phyloP scores from a whole-genome alignment of 2,888 invertebrate genomes.

The Myopa tessellatipennis region DNA sequence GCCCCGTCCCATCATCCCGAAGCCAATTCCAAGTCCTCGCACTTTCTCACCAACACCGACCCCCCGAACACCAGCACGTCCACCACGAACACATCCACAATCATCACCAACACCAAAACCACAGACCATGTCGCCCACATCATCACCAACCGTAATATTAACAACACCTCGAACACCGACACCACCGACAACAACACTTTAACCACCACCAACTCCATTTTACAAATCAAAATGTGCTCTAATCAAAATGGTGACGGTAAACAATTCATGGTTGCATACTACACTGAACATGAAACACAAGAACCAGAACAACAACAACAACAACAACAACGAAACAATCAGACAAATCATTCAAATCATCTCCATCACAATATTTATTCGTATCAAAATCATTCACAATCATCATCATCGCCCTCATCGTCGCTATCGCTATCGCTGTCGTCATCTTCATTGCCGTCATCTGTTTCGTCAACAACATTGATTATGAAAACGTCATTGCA shows the following conservation, averaged over 20 bases:
- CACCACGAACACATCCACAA: conserved; percentile 43
- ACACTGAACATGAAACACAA: conserved; percentile 57
- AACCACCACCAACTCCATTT: conserved; percentile 19
- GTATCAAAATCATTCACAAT: conserved; percentile 34
- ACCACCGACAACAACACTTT: conserved; percentile 38
- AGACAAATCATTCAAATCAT: conserved; percentile 45
- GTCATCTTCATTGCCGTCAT: conserved; percentile 34
- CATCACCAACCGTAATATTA: conserved; percentile 43
- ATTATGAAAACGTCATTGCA: conserved; percentile 30
- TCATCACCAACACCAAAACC: conserved; percentile 36
- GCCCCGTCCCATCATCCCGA: conserved; percentile 1
- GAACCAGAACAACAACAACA: conserved; percentile 44
- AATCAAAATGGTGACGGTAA: conserved; percentile 31
- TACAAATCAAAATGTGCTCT: conserved; percentile 30
- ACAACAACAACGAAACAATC: conserved; percentile 11
- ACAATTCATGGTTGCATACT: conserved; percentile 63
- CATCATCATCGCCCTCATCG: conserved; percentile 55
- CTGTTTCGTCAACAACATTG: conserved; percentile 44
- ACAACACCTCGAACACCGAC: conserved; percentile 40
- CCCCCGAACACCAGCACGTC: conserved; percentile 44
- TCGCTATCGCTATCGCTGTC: conserved; percentile 47
- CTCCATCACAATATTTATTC: not conserved
- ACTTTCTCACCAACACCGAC: conserved; percentile 31
- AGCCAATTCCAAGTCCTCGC: conserved; percentile 16
- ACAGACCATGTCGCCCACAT: conserved; percentile 35